Conservation (phyloP, 2,113 vertebrate species). For the Fulica atra region DNA sequence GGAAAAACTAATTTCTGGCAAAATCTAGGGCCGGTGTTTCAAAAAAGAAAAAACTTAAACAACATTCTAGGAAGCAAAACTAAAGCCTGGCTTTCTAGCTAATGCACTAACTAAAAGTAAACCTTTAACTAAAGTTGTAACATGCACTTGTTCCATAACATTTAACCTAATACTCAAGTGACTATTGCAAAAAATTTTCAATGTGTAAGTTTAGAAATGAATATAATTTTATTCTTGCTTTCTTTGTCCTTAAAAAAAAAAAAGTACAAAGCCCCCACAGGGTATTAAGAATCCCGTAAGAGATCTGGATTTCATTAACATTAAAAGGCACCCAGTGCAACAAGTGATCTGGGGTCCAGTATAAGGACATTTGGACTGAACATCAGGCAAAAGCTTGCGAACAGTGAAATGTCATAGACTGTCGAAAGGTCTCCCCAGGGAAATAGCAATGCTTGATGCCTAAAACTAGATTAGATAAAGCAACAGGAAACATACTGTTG, state of each 20-base stretch:
- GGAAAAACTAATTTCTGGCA: background rate
- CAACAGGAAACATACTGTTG: background rate
- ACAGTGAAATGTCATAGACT: background rate
- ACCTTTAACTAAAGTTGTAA: background rate
- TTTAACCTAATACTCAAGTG: background rate
- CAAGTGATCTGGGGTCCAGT: background rate
- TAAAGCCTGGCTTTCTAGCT: background rate
- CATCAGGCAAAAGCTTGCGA: background rate
- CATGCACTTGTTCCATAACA: background rate
- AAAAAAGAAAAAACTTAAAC: background rate
- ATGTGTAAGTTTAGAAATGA: background rate
- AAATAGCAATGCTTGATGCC: background rate
- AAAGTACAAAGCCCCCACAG: rapidly evolving
- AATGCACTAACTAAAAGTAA: background rate
- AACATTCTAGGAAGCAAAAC: background rate
- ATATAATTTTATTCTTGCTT: background rate
- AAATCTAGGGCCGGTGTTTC: background rate
- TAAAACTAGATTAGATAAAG: conserved; percentile 4
- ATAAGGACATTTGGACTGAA: background rate
- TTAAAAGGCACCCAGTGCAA: background rate
- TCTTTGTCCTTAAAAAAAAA: background rate
- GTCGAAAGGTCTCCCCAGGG: background rate
- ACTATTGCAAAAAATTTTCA: background rate
- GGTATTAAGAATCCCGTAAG: background rate
- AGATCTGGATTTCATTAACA: background rate